Percentiles rank a stretch among this genome's conserved stretches.
Conservation (phyloP, 2,888 invertebrate species). For the Embidobia sp. region DNA sequence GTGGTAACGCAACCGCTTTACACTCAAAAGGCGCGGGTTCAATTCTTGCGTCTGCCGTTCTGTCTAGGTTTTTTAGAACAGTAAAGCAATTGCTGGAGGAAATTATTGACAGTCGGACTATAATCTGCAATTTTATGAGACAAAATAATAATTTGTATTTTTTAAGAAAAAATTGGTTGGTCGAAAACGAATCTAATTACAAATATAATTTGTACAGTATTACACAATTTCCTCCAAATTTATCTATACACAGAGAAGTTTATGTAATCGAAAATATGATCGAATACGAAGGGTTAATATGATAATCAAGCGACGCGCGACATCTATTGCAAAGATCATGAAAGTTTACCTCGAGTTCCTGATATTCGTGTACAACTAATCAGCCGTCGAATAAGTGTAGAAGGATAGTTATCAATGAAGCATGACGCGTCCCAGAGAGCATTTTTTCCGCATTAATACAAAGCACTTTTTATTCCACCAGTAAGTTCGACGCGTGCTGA, state of each 20-base stretch:
- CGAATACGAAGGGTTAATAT: constrained; percentile 22
- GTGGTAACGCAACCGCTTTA: too few species aligned
- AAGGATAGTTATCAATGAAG: constrained; percentile 6
- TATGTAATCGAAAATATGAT: constrained; percentile 4
- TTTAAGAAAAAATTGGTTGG: too few species aligned
- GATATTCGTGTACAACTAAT: constrained; percentile 39
- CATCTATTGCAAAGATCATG: constrained; percentile 34
- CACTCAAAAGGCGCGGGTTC: too few species aligned
- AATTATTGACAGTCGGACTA: too few species aligned
- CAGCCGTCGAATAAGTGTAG: constrained; percentile 13
- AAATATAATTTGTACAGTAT: too few species aligned
- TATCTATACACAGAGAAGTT: too few species aligned
- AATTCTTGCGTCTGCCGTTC: too few species aligned
- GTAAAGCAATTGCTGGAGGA: too few species aligned
- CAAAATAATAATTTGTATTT: too few species aligned
- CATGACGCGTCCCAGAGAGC: background rate
- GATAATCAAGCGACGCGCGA: constrained; percentile 25
- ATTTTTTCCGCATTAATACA: constrained; percentile 19
- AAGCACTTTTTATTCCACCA: background rate
- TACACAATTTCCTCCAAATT: too few species aligned
- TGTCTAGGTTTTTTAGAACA: too few species aligned
- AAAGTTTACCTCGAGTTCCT: constrained; percentile 26
- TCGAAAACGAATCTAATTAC: constrained; percentile 1
- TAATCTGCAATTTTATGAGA: too few species aligned
- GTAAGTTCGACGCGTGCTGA: background rate